phyloP scores from a whole-genome alignment of 2,113 vertebrate genomes.

The Monopterus albus region DNA sequence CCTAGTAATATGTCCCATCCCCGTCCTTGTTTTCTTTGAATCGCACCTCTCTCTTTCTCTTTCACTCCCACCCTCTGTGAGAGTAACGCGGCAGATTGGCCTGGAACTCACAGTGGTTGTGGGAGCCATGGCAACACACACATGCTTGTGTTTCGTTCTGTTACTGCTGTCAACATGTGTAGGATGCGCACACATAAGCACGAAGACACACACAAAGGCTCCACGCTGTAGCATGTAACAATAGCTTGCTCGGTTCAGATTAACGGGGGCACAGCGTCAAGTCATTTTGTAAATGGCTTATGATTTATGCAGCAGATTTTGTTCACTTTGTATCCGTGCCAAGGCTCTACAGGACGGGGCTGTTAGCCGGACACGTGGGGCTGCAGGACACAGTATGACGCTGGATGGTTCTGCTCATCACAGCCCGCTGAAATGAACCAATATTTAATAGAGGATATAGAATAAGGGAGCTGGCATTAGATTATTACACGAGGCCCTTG shows the following conservation, averaged over 20 bases:
- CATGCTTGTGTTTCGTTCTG: constrained; percentile 73
- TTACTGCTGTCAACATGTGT: constrained; percentile 51
- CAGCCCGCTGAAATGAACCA: constrained; percentile 48
- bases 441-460: constrained; percentile 60
- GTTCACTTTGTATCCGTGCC: constrained; percentile 60
- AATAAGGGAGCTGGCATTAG: constrained; percentile 23
- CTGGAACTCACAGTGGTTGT: constrained; percentile 78
- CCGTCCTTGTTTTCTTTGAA: constrained; percentile 51
- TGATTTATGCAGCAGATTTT: constrained; percentile 74
- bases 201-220: neutral
- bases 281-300: constrained; percentile 74
- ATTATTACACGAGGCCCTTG: constrained; percentile 16
- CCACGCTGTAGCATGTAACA: constrained; percentile 22
- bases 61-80: constrained; percentile 70
- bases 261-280: constrained; percentile 52
- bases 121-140: constrained; percentile 80
- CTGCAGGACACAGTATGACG: constrained; percentile 40
- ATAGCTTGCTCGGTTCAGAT: constrained; percentile 51
- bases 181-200: constrained; percentile 25
- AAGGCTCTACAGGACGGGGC: constrained; percentile 43
- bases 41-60: constrained; percentile 52
- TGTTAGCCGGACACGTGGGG: constrained; percentile 47
- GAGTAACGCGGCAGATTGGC: constrained; percentile 79
- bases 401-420: constrained; percentile 39
- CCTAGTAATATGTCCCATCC: constrained; percentile 47